Evolutionary conservation across 1,140 invertebrate genomes (phyloP), one percentile per base, ranked within the genome.

Genomic region (Leptinotarsa lineolata): DNA sequence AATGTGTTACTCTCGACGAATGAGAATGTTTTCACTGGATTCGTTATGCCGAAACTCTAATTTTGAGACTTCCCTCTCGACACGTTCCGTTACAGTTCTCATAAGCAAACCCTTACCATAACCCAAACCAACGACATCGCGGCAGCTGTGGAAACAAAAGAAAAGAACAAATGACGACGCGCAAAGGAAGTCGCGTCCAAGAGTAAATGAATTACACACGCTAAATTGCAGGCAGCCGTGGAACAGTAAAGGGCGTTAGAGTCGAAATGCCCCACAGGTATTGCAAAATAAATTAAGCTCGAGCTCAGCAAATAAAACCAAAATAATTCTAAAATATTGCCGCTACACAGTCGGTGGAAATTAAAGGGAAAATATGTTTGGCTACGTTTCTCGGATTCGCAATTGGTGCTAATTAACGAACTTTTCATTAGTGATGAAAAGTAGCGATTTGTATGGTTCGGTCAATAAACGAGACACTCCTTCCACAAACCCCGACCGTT

Each of bases 241-340:
- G 48, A 54, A 54, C 48, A 54, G 48, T 54, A 54, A 54, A 54
- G 48, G 48, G 48, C 48, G 48, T 54, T 54, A 54, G 48, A 54
- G 48, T 54, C 48, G 48, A 18, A 54, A 54, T 54, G 48, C 48
- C 48, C 48, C 48, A 54, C 48, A 54, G 48, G 48, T 54, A 54
- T 54, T 54, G 48, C 48, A 54, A 54, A 54, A 54, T 54, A 54
- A 54, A 54, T 54, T 54, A 54, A 54, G 48, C 48, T 54, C 48
- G 48, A 54, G 48, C 48, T 54, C 48, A n/a, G 48, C 48, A 54
- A 54, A 54, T 54, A 54, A 54, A 54, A 54, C 48, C 48, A 54
- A 54, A 54, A 54, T 54, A 54, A 54, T 54, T 54, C 48, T 54
- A 18, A 54, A 54, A 54, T 54, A 54, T 54, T 18, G 48, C 48